Conservation (phyloP, 1,140 invertebrate genomes). For the Megathymus violae region DNA sequence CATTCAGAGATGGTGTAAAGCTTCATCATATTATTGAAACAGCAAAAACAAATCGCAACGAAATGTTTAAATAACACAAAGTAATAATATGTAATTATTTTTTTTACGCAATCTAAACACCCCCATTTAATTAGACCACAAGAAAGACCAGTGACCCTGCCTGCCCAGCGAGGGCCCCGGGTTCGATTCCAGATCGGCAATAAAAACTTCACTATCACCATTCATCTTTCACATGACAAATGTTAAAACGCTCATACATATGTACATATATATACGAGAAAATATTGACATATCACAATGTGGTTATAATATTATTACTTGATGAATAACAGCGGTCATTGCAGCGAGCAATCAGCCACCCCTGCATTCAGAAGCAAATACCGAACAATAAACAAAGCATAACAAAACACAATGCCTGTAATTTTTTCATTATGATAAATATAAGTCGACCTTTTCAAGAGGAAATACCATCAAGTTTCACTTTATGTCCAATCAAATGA, state of each 20-base stretch:
- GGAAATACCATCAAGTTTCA: not conserved
- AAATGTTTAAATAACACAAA: no score
- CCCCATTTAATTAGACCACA: no score
- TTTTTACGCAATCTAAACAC: no score
- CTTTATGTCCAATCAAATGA: no score
- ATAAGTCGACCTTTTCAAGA: constrained; percentile 4
- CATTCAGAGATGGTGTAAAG: no score
- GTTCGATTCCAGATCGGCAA: no score
- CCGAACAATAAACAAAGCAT: constrained; percentile 42
- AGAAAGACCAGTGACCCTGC: no score
- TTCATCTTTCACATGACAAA: not conserved
- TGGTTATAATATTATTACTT: constrained; percentile 11
- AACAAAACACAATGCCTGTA: constrained; percentile 46
- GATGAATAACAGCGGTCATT: constrained; percentile 5
- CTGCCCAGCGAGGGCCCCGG: no score
- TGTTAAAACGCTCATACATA: constrained; percentile 3
- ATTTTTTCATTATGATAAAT: constrained; percentile 26
- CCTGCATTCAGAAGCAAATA: constrained; percentile 41
- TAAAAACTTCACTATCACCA: constrained; percentile 9
- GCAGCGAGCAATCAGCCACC: constrained; percentile 45
- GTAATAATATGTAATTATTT: no score
- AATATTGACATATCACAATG: constrained; percentile 1
- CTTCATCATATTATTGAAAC: no score
- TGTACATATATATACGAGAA: not conserved
- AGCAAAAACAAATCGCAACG: no score